phyloP scores from a whole-genome alignment of 2,113 vertebrate genomes.

The Nesoenas mayeri region DNA sequence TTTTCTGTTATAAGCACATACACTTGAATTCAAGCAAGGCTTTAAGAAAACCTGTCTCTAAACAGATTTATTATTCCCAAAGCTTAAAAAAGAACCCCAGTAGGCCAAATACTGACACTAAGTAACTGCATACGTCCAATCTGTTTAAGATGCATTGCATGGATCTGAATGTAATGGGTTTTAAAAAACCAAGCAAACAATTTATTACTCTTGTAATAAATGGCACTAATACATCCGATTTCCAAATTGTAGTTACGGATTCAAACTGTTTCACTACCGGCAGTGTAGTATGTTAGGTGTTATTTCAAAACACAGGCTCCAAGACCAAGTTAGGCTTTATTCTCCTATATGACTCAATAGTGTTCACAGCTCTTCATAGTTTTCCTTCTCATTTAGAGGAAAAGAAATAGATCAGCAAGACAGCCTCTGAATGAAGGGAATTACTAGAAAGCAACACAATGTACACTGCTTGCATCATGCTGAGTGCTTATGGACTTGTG shows the following conservation, averaged over 20 bases:
- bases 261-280: neutral
- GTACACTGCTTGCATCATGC: neutral
- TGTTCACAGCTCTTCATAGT: accelerated
- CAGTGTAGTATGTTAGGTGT: neutral
- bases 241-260: neutral
- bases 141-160: neutral
- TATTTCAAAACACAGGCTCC: neutral
- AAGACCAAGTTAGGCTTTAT: neutral
- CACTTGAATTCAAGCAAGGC: neutral
- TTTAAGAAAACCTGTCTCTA: neutral
- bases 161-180: neutral
- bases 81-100: neutral
- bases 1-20: neutral
- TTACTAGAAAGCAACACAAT: neutral
- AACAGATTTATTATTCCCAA: neutral
- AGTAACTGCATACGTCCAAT: neutral
- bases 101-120: neutral
- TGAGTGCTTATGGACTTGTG: neutral
- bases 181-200: too few species aligned
- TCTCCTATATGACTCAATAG: neutral
- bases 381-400: neutral
- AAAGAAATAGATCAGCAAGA: neutral
- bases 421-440: neutral
- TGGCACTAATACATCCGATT: neutral
- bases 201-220: neutral